Evolutionary conservation across 2,797 vertebrate species (phyloP), one percentile per base, ranked within the genome.

Genomic region (Sciurus vulgaris): DNA sequence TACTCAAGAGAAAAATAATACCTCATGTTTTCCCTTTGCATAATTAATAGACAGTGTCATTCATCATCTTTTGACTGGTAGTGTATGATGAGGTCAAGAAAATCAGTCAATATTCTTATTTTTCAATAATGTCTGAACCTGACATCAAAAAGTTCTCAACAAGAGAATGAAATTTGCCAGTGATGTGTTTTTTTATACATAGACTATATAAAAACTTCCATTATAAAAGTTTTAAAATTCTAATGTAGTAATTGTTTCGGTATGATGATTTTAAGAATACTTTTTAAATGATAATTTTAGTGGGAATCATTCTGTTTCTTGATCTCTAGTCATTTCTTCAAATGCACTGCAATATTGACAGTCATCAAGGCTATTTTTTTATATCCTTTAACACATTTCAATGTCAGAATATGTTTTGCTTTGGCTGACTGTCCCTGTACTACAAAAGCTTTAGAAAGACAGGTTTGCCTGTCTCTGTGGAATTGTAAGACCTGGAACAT

Each of bases 1-100:
- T 85, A 61, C 92, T 97, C 78, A 65, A 9, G 12, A 49, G 96
- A 95, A 97, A 97, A 97, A 76, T 82, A 96, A 85, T 91, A 90
- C 33, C 38, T 95, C n/a, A 44, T 47, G 1, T 65, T 91, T 63
- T 94, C 70, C 91, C 67, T 83, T 89, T 82, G 49, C 82, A 96
- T 95, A 85, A 97, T 93, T 98, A 97, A 93, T 83, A 96, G 96
- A 91, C 51, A 74, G 77, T 96, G 72, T 81, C 82, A 94, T 98
- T 86, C 94, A 97, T 98, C 96, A 96, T 22, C 0, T 30, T 6
- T 86, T 96, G 97, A 94, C 79, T 35, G 54, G 41, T 26, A 8
- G 24, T 17, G 22, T 74, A 95, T 26, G 88, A 78, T 51, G 82
- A 83, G 96, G 63, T 78, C 70, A 10, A 86, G 86, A 47, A 7